Conservation (phyloP, 2,888 invertebrate species). For the Acanthosepion lycidas region DNA sequence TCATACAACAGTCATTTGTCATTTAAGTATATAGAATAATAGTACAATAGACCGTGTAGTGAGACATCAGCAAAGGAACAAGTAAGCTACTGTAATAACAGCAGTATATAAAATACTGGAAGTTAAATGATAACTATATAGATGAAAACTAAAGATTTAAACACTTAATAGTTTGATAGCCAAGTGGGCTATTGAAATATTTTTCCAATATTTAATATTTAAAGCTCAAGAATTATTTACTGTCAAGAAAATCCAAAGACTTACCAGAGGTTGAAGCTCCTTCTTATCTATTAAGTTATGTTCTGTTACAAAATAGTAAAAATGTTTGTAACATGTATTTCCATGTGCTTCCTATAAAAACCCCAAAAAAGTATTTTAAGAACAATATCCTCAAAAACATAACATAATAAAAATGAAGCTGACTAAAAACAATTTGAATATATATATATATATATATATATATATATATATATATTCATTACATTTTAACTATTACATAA, state of each 20-base stretch:
- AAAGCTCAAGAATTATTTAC: neutral
- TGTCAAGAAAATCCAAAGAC: constrained; percentile 50
- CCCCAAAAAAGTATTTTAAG: neutral
- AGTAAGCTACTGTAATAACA: neutral
- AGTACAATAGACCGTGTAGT: too few species aligned
- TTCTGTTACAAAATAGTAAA: constrained; percentile 92
- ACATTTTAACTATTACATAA: too few species aligned
- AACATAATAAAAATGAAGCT: neutral
- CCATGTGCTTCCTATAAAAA: constrained; percentile 88
- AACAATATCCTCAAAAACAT: neutral
- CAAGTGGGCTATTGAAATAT: neutral
- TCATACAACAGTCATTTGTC: neutral
- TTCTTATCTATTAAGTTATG: constrained; percentile 87
- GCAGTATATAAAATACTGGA: neutral
- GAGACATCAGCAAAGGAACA: neutral
- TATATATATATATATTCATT: too few species aligned
- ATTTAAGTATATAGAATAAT: neutral
- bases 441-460: too few species aligned
- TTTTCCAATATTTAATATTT: neutral
- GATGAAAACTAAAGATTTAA: neutral
- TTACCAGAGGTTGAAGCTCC: constrained; percentile 86
- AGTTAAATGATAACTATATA: neutral
- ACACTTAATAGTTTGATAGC: neutral
- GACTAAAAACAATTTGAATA: neutral
- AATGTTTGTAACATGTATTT: constrained; percentile 95